Percentiles rank a stretch among this genome's conserved stretches.
phyloP scores from a whole-genome alignment of 1,140 invertebrate species.

The Drosophila sproati region DNA sequence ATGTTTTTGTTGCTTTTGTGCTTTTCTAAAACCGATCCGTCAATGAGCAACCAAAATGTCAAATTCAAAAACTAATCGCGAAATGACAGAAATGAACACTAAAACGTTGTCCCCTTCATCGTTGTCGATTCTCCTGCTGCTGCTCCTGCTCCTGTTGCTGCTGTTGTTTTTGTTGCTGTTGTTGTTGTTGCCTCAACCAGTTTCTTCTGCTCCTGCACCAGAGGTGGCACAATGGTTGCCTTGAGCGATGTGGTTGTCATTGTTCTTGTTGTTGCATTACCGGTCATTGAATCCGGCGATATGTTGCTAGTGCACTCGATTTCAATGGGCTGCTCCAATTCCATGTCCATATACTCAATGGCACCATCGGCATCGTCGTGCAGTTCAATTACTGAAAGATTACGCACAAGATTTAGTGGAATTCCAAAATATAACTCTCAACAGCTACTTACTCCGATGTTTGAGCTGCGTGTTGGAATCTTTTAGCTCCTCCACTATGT shows the following conservation, averaged over 20 bases:
- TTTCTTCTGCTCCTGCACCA: slow-evolving; percentile 19
- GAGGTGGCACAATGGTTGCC: not conserved
- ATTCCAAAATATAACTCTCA: not conserved
- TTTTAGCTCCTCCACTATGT: slow-evolving; percentile 43
- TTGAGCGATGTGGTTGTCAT: slow-evolving; percentile 9
- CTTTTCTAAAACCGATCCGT: slow-evolving; percentile 42
- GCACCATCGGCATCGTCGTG: slow-evolving; percentile 73
- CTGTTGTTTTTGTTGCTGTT: not conserved
- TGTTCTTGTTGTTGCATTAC: not conserved
- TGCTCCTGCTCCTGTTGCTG: not conserved
- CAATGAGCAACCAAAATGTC: slow-evolving; percentile 10
- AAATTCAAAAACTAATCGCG: slow-evolving; percentile 3
- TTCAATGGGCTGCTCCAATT: slow-evolving; percentile 72
- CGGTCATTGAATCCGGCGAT: slow-evolving; percentile 44
- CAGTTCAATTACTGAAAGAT: slow-evolving; percentile 69
- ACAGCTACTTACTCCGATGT: slow-evolving; percentile 53
- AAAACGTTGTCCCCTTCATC: slow-evolving; percentile 18
- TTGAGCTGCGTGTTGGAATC: slow-evolving; percentile 47
- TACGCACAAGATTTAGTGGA: not conserved
- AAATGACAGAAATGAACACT: slow-evolving; percentile 9
- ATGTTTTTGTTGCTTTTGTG: slow-evolving; percentile 51
- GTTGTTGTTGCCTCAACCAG: slow-evolving; percentile 8
- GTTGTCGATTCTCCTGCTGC: slow-evolving; percentile 13
- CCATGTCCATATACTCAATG: slow-evolving; percentile 81
- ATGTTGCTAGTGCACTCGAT: slow-evolving; percentile 71